A percentile compares a stretch with the other conserved stretches of the same genome.
Evolutionary conservation across 2,797 vertebrate species (phyloP).

Genomic region (Poecilia wingei): DNA sequence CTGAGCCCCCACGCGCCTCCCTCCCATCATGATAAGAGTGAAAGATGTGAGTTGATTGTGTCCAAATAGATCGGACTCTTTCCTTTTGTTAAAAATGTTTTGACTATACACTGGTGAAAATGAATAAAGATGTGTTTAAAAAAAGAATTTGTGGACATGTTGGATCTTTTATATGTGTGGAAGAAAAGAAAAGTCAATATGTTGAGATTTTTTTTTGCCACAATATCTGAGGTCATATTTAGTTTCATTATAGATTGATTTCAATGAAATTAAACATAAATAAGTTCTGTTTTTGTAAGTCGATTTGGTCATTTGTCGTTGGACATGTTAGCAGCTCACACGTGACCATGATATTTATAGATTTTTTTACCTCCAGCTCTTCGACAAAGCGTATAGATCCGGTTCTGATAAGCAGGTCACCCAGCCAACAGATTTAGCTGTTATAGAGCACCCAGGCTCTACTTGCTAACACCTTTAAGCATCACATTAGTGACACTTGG

Average conservation of each 20-base stretch:
- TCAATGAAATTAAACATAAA: slow-evolving; percentile 9
- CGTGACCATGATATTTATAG: slow-evolving; percentile 65
- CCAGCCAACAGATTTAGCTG: slow-evolving; percentile 58
- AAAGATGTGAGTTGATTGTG: too few species aligned
- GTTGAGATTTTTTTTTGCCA: background rate
- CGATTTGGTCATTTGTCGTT: slow-evolving; percentile 30
- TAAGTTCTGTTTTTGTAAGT: slow-evolving; percentile 21
- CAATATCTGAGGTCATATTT: background rate
- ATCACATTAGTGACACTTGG: slow-evolving; percentile 75
- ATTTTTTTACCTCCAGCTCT: slow-evolving; percentile 59
- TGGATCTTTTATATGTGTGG: background rate
- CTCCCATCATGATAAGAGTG: too few species aligned
- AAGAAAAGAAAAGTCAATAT: background rate
- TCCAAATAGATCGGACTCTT: too few species aligned
- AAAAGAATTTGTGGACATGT: too few species aligned
- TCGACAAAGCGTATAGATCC: slow-evolving; percentile 72
- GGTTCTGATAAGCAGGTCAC: slow-evolving; percentile 63
- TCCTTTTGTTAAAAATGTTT: too few species aligned
- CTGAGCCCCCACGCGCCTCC: too few species aligned
- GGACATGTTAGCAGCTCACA: slow-evolving; percentile 71
- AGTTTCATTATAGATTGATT: background rate
- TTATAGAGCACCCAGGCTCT: slow-evolving; percentile 52
- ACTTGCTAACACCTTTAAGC: slow-evolving; percentile 71
- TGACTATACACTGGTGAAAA: too few species aligned
- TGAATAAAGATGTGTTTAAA: too few species aligned